Percentiles rank a stretch among this genome's conserved stretches.
These are phyloP conservation scores for Ondatra zibethicus DNA, from an alignment of 2,113 vertebrate species.

Conservation along the genomic window DNA sequence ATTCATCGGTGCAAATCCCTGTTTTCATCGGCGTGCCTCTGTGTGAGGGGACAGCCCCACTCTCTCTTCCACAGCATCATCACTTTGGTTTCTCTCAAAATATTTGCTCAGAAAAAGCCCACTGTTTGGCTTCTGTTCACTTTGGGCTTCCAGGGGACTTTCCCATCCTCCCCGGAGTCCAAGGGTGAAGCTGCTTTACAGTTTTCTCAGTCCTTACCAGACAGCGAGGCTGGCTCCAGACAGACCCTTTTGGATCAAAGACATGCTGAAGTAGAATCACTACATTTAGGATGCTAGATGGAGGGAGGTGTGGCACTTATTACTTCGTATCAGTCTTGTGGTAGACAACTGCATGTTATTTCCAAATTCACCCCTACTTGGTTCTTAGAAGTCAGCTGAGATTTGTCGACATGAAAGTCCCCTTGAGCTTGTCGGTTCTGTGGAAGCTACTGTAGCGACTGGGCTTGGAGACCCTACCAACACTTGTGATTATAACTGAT, in stretches of 20 bases:
- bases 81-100: slow-evolving; percentile 80
- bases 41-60: slow-evolving; percentile 76
- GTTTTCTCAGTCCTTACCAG: background rate
- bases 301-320: background rate
- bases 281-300: background rate
- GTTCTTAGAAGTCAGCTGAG: background rate
- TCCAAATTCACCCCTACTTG: background rate
- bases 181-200: slow-evolving; percentile 50
- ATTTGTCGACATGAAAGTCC: background rate
- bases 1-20: slow-evolving; percentile 79
- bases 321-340: background rate
- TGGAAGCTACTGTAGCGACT: background rate
- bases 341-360: background rate
- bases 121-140: slow-evolving; percentile 67
- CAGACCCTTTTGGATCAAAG: slow-evolving; percentile 10
- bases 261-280: background rate
- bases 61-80: slow-evolving; percentile 61
- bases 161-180: slow-evolving; percentile 69
- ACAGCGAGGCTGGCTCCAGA: background rate
- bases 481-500: background rate
- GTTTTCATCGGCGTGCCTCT: slow-evolving; percentile 64
- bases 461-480: background rate
- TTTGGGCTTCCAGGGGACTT: slow-evolving; percentile 82
- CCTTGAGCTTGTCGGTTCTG: background rate
- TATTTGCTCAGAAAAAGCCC: slow-evolving; percentile 83